Evolutionary conservation across 2,888 invertebrate species (phyloP), one percentile per base, ranked within the genome.

Genomic region (Lepas anatifera): DNA sequence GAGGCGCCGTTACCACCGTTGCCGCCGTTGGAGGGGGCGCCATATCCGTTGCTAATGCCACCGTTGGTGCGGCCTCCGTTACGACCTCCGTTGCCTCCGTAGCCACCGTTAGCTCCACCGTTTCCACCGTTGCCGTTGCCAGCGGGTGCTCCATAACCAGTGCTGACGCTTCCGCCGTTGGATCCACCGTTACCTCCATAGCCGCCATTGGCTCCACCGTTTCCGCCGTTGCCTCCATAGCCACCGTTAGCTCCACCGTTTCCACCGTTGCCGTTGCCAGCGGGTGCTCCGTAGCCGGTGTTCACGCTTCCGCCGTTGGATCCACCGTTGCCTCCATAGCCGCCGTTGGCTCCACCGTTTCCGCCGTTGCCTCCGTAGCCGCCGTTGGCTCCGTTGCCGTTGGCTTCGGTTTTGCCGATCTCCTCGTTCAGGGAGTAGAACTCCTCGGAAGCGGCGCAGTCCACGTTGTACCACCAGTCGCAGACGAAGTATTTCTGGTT

Each of bases 401-500:
- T 13, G 29, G 39, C 39, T 6, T 41, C 48, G n/a, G 43, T 50
- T 35, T 58, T 25, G 16, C 71, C 71, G 48, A 81, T 81, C 46
- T 83, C 80, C 3, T 76, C 76, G 52, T 82, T 82, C 71, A 81
- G 81, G 32, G 76, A 78, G 71, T 79, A 81, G 72, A 81, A 80
- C 70, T 81, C 78, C 70, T 79, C 78, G 6, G 84, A 81, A 39
- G 81, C 77, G 43, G 81, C 79, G 75, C 87, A 87, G 73, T 85
- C 83, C 0, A 87, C 86, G 75, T 86, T 86, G 80, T 83, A 85
- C 87, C 87, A 87, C 87, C 87, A 87, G 76, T 87, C 87, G 74
- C 87, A 87, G 2, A 86, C 86, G 69, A 85, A 81, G 3, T 86
- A 82, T 68, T 84, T 84, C 78, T 87, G 87, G 75, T 86, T 87